Evolutionary conservation across 2,797 vertebrate genomes (phyloP).

Genomic region (Mallotus villosus): DNA sequence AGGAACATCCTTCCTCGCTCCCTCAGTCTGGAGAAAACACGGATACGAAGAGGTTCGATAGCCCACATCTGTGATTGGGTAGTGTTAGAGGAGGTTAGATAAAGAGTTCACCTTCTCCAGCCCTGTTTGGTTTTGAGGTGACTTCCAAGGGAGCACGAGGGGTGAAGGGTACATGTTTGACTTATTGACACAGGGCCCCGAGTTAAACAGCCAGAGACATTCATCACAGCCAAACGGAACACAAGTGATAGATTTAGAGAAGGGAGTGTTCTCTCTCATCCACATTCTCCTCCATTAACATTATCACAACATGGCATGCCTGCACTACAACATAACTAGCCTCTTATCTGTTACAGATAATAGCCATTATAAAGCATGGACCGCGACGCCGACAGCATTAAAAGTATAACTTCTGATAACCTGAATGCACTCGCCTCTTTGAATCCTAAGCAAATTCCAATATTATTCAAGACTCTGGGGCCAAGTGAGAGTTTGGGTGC

Average conservation of each 20-base stretch:
- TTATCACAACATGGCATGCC: not conserved
- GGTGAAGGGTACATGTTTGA: too few relatives aligned
- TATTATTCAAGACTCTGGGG: not conserved
- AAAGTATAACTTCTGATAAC: not conserved
- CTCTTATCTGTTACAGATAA: not conserved
- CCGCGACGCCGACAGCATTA: too few relatives aligned
- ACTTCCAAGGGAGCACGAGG: not conserved
- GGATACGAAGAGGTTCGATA: not conserved
- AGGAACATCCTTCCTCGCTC: not conserved
- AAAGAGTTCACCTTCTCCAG: not conserved
- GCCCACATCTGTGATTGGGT: not conserved
- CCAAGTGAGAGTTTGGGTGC: not conserved
- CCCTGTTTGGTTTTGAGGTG: not conserved
- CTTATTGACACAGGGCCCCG: not conserved
- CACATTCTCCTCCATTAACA: not conserved
- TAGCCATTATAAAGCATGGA: too few relatives aligned
- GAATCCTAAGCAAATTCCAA: not conserved
- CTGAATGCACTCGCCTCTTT: not conserved
- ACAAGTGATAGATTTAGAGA: not conserved
- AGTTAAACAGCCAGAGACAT: not conserved
- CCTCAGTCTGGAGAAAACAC: not conserved
- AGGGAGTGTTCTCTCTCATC: not conserved
- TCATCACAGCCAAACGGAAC: not conserved
- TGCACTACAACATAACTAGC: not conserved
- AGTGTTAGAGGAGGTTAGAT: not conserved